These are phyloP conservation scores for Nomia melanderi DNA, from an alignment of 1,140 invertebrate genomes.

Conservation along the genomic window DNA sequence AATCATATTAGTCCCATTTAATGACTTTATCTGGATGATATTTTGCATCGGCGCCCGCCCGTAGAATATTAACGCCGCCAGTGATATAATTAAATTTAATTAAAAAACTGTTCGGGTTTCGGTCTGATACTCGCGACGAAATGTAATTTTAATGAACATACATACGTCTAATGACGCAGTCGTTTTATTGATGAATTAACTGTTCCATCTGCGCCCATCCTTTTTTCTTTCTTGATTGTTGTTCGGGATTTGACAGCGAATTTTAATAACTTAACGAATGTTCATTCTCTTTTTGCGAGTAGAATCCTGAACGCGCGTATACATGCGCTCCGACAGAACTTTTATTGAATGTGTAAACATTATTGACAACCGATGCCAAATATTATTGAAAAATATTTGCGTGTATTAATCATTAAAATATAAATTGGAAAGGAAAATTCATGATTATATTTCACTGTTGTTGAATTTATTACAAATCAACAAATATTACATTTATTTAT, in stretches of 20 bases:
- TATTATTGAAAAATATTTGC: too few relatives aligned
- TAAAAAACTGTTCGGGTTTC: conserved; percentile 27
- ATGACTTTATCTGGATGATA: conserved; percentile 44
- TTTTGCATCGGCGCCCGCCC: conserved; percentile 20
- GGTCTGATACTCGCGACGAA: conserved; percentile 12
- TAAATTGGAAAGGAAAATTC: too few relatives aligned
- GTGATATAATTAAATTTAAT: conserved; percentile 50
- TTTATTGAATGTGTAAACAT: too few relatives aligned
- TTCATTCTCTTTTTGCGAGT: background rate
- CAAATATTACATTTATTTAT: too few relatives aligned
- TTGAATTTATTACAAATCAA: too few relatives aligned
- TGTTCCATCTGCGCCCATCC: background rate
- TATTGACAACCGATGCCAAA: too few relatives aligned
- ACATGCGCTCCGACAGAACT: too few relatives aligned
- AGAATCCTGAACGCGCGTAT: too few relatives aligned
- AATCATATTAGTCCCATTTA: conserved; percentile 54
- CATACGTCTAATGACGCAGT: background rate
- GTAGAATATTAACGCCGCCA: conserved; percentile 14
- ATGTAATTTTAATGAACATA: conserved; percentile 47
- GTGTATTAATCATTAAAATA: too few relatives aligned
- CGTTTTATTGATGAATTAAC: background rate
- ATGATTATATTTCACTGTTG: too few relatives aligned
- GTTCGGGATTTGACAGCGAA: background rate
- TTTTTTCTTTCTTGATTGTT: too few relatives aligned
- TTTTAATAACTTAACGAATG: background rate